These are phyloP conservation scores for Felis chaus DNA, from an alignment of 2,113 vertebrate species.

Conservation along the genomic window DNA sequence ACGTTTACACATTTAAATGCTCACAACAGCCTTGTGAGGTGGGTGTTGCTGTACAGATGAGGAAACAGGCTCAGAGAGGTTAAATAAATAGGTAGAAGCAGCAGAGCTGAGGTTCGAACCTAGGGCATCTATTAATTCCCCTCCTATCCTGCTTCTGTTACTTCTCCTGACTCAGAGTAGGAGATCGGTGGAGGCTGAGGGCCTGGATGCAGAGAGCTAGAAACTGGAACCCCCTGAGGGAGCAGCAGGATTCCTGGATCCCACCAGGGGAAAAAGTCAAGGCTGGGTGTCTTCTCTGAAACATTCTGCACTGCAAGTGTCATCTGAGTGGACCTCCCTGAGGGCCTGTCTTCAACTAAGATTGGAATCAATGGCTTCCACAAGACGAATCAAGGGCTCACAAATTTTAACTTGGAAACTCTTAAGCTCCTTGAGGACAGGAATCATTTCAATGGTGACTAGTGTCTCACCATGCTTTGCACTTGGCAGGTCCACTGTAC, in stretches of 20 bases:
- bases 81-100: not conserved
- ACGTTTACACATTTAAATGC: not conserved
- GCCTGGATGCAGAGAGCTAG: not conserved
- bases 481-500: not conserved
- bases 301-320: not conserved
- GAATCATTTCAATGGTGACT: not conserved
- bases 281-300: not conserved
- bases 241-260: not conserved
- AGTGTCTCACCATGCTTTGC: not conserved
- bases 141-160: not conserved
- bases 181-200: not conserved
- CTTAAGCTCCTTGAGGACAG: not conserved
- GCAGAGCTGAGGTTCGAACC: not conserved
- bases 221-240: not conserved
- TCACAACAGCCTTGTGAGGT: not conserved
- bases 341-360: not conserved
- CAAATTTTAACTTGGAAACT: not conserved
- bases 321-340: not conserved
- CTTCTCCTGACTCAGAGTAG: not conserved
- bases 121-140: not conserved
- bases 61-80: not conserved
- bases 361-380: not conserved
- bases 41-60: not conserved
- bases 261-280: not conserved
- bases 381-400: not conserved